Evolutionary conservation across 2,888 invertebrate species (phyloP).

Genomic region (Machimus atricapillus): DNA sequence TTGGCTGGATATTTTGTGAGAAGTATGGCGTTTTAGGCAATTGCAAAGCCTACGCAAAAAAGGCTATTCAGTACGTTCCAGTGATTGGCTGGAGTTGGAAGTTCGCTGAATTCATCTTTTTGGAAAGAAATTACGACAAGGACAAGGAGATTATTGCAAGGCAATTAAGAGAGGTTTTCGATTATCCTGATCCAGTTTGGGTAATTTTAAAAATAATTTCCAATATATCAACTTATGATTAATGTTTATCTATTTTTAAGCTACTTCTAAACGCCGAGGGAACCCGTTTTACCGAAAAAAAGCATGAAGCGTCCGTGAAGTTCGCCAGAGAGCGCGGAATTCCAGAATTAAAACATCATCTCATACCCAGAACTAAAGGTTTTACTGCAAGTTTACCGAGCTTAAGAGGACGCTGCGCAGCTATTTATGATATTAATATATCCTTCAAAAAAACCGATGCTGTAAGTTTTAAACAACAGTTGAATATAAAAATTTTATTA

Average conservation of each 20-base stretch:
- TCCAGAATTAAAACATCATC: conserved; percentile 84
- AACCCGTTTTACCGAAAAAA: conserved; percentile 86
- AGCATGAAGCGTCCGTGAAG: conserved; percentile 85
- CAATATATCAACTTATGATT: not conserved
- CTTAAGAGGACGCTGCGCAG: conserved; percentile 80
- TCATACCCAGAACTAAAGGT: conserved; percentile 94
- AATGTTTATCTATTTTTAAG: conserved; percentile 61
- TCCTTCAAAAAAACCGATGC: conserved; percentile 72
- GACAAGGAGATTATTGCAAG: conserved; percentile 82
- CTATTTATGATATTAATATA: conserved; percentile 83
- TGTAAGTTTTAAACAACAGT: conserved; percentile 55
- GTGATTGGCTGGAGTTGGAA: conserved; percentile 97
- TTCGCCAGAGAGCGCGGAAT: conserved; percentile 88
- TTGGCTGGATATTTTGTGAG: conserved; percentile 91
- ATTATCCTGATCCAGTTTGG: conserved; percentile 92
- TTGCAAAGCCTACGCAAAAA: conserved; percentile 95
- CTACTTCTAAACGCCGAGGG: conserved; percentile 91
- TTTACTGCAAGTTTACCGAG: conserved; percentile 86
- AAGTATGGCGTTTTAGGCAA: conserved; percentile 84
- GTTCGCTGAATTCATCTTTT: conserved; percentile 92
- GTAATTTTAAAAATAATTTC: conserved; percentile 63
- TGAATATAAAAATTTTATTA: not conserved
- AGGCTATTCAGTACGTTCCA: conserved; percentile 88
- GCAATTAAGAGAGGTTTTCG: conserved; percentile 81
- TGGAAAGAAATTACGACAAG: conserved; percentile 90